phyloP scores from a whole-genome alignment of 2,797 vertebrate genomes.

The Chelon labrosus region DNA sequence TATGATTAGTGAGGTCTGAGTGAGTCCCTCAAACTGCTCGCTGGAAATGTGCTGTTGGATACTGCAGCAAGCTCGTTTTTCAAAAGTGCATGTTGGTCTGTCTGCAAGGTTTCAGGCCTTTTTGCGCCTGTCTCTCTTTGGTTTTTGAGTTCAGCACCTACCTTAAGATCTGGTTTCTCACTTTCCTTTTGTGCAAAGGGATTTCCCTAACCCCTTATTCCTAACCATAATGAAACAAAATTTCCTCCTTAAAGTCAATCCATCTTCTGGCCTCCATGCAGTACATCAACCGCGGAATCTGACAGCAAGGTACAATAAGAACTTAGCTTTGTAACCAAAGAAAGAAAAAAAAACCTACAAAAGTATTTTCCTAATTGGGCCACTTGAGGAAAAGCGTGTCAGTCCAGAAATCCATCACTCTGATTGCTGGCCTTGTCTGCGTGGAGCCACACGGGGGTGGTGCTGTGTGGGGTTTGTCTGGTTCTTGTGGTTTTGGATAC shows the following conservation, averaged over 20 bases:
- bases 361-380: slow-evolving; percentile 75
- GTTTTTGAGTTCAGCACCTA: slow-evolving; percentile 45
- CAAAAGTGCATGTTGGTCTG: slow-evolving; percentile 16
- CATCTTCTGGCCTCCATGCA: slow-evolving; percentile 36
- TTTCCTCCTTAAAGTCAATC: slow-evolving; percentile 60
- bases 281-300: slow-evolving; percentile 18
- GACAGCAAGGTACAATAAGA: slow-evolving; percentile 47
- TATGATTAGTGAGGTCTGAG: slow-evolving; percentile 34
- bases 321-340: slow-evolving; percentile 38
- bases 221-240: slow-evolving; percentile 61
- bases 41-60: slow-evolving; percentile 34
- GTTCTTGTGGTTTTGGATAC: slow-evolving; percentile 71
- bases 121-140: slow-evolving; percentile 43
- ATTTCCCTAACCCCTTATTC: slow-evolving; percentile 60
- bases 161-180: slow-evolving; percentile 57
- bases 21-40: slow-evolving; percentile 19
- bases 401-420: slow-evolving; percentile 76
- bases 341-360: slow-evolving; percentile 38
- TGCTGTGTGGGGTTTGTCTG: slow-evolving; percentile 60
- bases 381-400: slow-evolving; percentile 70
- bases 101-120: slow-evolving; percentile 26
- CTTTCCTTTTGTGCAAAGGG: slow-evolving; percentile 58
- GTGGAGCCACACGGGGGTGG: slow-evolving; percentile 60
- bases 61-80: slow-evolving; percentile 34
- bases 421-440: slow-evolving; percentile 76